Percentiles rank a stretch among this genome's conserved stretches.
These are phyloP conservation scores for Callithrix jacchus DNA, from an alignment of 2,113 vertebrate genomes.

Conservation along the genomic window DNA sequence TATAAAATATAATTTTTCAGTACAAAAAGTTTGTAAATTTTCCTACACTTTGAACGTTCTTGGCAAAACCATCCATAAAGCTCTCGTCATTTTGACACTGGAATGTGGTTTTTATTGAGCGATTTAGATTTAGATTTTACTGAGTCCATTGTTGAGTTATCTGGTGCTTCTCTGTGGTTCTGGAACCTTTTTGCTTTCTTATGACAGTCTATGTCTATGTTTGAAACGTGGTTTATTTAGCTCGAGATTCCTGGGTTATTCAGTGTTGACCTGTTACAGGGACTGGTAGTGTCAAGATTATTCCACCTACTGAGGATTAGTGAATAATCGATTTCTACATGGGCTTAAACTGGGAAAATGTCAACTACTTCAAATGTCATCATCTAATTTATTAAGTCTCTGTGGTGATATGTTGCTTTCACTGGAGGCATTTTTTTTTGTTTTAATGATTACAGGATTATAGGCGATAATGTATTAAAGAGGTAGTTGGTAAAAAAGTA, in stretches of 20 bases:
- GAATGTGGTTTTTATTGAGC: neutral
- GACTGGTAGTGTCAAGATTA: neutral
- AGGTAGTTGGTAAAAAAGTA: neutral
- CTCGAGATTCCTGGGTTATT: neutral
- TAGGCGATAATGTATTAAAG: conserved; percentile 1
- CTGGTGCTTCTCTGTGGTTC: neutral
- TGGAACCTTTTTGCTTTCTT: conserved; percentile 30
- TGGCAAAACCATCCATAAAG: conserved; percentile 7
- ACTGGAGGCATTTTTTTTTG: conserved; percentile 23
- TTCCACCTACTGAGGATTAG: conserved; percentile 20
- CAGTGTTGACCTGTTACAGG: neutral
- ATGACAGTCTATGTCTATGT: neutral
- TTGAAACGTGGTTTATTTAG: neutral
- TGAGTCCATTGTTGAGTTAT: conserved; percentile 40
- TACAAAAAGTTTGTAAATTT: conserved; percentile 34
- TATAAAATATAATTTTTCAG: neutral
- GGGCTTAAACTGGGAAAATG: conserved; percentile 48
- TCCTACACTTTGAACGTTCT: conserved; percentile 18
- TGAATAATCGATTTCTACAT: conserved; percentile 49
- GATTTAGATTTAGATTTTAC: conserved; percentile 64
- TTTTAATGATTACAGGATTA: conserved; percentile 37
- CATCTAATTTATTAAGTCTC: conserved; percentile 38
- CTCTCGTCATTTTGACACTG: conserved; percentile 15
- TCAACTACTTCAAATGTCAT: conserved; percentile 56
- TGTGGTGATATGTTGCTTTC: conserved; percentile 26